Evolutionary conservation across 1,140 invertebrate species (phyloP), one percentile per base, ranked within the genome.

Genomic region (Bombus affinis): DNA sequence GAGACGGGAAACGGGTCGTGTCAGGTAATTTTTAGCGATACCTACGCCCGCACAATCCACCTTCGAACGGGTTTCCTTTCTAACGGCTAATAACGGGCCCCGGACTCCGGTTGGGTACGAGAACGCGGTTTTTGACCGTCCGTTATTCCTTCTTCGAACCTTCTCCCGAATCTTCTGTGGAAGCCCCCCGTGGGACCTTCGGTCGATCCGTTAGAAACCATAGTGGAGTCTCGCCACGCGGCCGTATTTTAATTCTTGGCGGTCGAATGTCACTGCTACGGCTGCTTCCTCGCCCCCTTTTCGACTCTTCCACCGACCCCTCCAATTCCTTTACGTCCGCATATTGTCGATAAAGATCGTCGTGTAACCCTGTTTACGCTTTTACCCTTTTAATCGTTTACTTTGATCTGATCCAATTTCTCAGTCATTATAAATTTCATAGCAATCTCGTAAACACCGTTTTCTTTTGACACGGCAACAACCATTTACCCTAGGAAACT

Each of bases 51-150:
- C 65, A 70, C 77, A 79, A 83, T 83, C 71, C 73, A 81, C 91
- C 90, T 80, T 59, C 32, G 83, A 92, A 93, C 93, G 86, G 91
- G 93, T 94, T 93, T 93, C 89, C 84, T 91, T 92, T 94, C 94
- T 94, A 94, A 93, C 90, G 91, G 91, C 92, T 90, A 93, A 91
- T 94, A 93, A 93, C 93, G 91, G 93, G 83, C 81, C 87, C 74
- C 77, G 44, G 75, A 68, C 83, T 81, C 78, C 44, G n/a, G 57
- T 59, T 68, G 3, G 71, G 22, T 35, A 44, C 71, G 71, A 74
- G 42, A 57, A 90, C 87, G 86, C 91, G 81, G 83, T 92, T 94
- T 94, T 94, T 65, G 91, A 90, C 82, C 90, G 86, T 86, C 94
- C 93, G 94, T 94, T 94, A 94, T 94, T 92, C 83, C 89, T 90